A percentile compares a stretch with the other conserved stretches of the same genome.
Conservation (phyloP, 2,113 vertebrate genomes). For the Henicopernis longicauda region DNA sequence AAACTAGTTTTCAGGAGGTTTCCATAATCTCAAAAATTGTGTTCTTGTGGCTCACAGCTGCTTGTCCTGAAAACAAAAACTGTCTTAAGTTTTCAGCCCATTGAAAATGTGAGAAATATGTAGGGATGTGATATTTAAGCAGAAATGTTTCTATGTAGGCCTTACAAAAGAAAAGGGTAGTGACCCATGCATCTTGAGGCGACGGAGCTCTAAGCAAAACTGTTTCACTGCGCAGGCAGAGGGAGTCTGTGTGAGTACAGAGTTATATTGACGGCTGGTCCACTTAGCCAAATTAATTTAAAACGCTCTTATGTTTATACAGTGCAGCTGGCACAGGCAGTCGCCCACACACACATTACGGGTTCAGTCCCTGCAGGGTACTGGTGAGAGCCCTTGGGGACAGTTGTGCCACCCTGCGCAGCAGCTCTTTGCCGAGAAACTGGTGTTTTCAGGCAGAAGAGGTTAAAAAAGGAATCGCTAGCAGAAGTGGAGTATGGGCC, state of each 20-base stretch:
- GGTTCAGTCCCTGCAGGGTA: background rate
- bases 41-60: background rate
- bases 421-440: background rate
- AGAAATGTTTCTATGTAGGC: background rate
- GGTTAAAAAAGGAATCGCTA: background rate
- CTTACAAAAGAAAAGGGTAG: background rate
- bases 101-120: background rate
- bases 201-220: background rate
- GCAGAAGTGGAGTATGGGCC: background rate
- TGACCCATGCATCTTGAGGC: rapidly evolving
- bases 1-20: background rate
- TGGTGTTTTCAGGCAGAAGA: background rate
- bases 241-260: too few relatives aligned
- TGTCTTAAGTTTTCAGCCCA: background rate
- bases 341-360: rapidly evolving
- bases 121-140: background rate
- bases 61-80: background rate
- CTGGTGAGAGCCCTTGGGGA: background rate
- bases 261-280: rapidly evolving
- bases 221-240: rapidly evolving
- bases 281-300: background rate
- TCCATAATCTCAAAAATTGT: background rate
- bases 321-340: background rate
- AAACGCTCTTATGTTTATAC: rapidly evolving
- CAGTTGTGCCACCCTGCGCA: rapidly evolving